Evolutionary conservation across 92 coral and sea anemone species (phyloP).

Genomic region (Micromussa lordhowensis): DNA sequence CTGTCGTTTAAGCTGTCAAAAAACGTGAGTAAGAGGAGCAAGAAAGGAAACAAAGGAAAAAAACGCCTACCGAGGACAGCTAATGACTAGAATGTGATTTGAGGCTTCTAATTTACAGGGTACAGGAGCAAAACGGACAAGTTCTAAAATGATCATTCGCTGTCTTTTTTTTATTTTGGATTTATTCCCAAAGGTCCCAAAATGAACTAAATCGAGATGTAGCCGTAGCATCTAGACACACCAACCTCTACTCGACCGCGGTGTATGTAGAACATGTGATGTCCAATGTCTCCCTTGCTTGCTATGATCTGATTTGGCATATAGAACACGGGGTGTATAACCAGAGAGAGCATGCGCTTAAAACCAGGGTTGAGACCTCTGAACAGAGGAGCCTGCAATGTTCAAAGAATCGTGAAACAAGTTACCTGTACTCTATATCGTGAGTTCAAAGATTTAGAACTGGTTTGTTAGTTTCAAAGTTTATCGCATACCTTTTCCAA

Average conservation of each 20-base stretch:
- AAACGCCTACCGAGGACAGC: too few relatives aligned
- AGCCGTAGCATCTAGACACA: not conserved
- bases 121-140: too few relatives aligned
- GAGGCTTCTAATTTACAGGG: too few relatives aligned
- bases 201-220: not conserved
- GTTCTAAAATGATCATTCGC: too few relatives aligned
- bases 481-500: constrained; percentile 69
- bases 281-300: constrained; percentile 82
- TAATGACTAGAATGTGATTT: too few relatives aligned
- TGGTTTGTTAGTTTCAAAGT: not conserved
- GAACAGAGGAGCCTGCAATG: constrained; percentile 82
- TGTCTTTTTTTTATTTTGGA: too few relatives aligned
- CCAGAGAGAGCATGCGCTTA: constrained; percentile 84
- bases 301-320: constrained; percentile 85
- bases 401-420: not conserved
- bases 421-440: not conserved
- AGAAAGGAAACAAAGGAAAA: too few relatives aligned
- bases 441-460: too few relatives aligned
- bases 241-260: constrained; percentile 85
- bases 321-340: constrained; percentile 81
- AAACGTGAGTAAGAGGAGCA: too few relatives aligned
- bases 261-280: constrained; percentile 88
- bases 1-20: too few relatives aligned
- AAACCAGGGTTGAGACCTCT: constrained; percentile 73
- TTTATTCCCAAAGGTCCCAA: not conserved